Base-by-base conservation (phyloP, 2,888 invertebrate genomes). In the Andrena marginata region DNA sequence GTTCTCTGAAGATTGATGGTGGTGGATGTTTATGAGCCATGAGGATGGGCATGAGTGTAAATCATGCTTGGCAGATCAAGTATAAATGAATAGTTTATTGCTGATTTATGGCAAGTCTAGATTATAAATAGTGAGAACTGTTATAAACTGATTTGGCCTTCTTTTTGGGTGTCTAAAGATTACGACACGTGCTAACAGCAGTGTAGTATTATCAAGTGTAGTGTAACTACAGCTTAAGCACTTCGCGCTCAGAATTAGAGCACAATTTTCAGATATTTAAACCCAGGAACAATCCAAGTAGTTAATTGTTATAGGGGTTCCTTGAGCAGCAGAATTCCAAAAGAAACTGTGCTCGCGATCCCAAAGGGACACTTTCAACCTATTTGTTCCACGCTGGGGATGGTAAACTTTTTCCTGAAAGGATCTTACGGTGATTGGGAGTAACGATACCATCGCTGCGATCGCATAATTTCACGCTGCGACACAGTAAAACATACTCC, bases 401-500 rank as follows among this genome's bases (percentile, higher is more conserved):
- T 62, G 54, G 54, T n/a, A 7, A 7, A 13, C 10, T 79, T 80
- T 71, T 80, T 80, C 10, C 54, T 4, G 5, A 23, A 1, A 8
- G 10, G 20, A 54, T 71, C 33, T 16, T 64, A 51, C 59, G 51
- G 49, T n/a, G 73, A 81, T 80, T 56, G 70, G 59, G 33, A 74
- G 73, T 65, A 51, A 23, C 65, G 69, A 70, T 60, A 63, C 59
- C 49, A 29, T 35, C 54, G 42, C 65, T 33, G 56, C 62, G 54
- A 54, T 29, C 70, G 63, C 51, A 75, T 49, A 82, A 82, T 81
- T 82, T 82, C 81, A 82, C 75, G 81, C 81, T 75, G 81, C 62
- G 82, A 75, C 54, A 63, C 75, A 56, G 70, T 71, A 75, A 81
- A 82, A 80, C 82, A 48, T 67, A 71, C 49, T 31, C 4, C 23